Conservation (phyloP, 2,113 vertebrate genomes). For the Bos javanicus region DNA sequence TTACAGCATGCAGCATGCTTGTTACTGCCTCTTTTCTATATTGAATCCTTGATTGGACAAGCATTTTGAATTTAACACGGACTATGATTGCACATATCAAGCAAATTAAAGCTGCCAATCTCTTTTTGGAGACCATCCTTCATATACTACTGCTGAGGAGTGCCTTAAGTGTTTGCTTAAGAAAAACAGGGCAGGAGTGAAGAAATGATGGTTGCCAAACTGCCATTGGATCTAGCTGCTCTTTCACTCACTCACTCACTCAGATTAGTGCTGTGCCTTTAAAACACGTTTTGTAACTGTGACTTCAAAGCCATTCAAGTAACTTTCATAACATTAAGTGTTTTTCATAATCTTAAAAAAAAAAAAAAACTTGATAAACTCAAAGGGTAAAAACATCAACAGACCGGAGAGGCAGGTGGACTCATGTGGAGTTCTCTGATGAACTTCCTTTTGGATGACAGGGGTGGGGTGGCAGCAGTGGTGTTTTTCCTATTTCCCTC, state of each 20-base stretch:
- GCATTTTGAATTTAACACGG: slow-evolving; percentile 95
- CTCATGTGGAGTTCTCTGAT: neutral
- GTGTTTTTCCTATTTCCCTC: neutral
- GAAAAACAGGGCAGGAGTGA: slow-evolving; percentile 77
- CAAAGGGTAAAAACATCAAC: neutral
- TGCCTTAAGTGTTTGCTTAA: slow-evolving; percentile 77
- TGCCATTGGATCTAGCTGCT: slow-evolving; percentile 55
- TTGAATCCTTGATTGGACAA: slow-evolving; percentile 91
- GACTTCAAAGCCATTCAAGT: slow-evolving; percentile 13
- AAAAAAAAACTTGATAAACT: neutral
- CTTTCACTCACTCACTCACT: slow-evolving; percentile 28
- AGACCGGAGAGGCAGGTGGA: neutral
- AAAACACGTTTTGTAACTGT: neutral
- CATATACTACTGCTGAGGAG: slow-evolving; percentile 81
- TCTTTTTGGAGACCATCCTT: slow-evolving; percentile 91
- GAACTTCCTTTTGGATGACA: neutral
- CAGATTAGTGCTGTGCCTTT: slow-evolving; percentile 34
- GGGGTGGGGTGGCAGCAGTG: neutral
- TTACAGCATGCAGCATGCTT: slow-evolving; percentile 92
- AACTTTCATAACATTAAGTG: slow-evolving; percentile 10
- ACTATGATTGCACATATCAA: slow-evolving; percentile 99
- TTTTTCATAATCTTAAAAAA: neutral
- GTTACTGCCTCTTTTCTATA: slow-evolving; percentile 88
- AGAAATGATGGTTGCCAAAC: slow-evolving; percentile 72
- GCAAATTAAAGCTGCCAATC: slow-evolving; percentile 99